phyloP scores from a whole-genome alignment of 2,797 vertebrate genomes.

The Vespertilio murinus region DNA sequence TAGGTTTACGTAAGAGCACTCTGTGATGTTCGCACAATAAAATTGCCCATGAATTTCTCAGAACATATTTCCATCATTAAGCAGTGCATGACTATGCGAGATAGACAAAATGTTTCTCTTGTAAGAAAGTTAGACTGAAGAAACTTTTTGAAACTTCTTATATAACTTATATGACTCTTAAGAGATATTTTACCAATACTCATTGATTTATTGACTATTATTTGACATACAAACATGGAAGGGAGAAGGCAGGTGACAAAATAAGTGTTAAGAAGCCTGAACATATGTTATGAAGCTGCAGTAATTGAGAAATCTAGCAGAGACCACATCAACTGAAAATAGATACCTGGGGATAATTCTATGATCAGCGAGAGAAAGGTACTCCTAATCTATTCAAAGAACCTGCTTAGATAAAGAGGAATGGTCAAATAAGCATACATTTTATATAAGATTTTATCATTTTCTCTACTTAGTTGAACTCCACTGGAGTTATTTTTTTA shows the following conservation, averaged over 20 bases:
- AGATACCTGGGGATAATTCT: conserved; percentile 11
- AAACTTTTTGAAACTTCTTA: not conserved
- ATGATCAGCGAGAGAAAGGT: not conserved
- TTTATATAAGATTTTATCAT: conserved; percentile 67
- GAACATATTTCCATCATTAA: not conserved
- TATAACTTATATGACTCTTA: not conserved
- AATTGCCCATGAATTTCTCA: not conserved
- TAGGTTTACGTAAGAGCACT: not conserved
- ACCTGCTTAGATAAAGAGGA: conserved; percentile 43
- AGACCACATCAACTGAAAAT: conserved; percentile 31
- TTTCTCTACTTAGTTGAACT: conserved; percentile 68
- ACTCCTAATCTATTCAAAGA: not conserved
- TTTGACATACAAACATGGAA: not conserved
- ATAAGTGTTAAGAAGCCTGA: not conserved
- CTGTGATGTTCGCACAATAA: not conserved
- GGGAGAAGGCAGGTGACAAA: not conserved
- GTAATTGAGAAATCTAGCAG: conserved; percentile 3
- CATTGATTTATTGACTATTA: not conserved
- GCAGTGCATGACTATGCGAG: not conserved
- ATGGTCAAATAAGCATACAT: conserved; percentile 51
- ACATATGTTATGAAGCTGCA: conserved; percentile 31
- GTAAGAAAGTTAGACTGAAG: not conserved
- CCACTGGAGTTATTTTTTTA: conserved; percentile 49
- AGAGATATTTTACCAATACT: not conserved
- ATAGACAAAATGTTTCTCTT: not conserved